A percentile compares a stretch with the other conserved stretches of the same genome.
These are phyloP conservation scores for Malurus elegans DNA, from an alignment of 2,113 vertebrate species.

Conservation along the genomic window DNA sequence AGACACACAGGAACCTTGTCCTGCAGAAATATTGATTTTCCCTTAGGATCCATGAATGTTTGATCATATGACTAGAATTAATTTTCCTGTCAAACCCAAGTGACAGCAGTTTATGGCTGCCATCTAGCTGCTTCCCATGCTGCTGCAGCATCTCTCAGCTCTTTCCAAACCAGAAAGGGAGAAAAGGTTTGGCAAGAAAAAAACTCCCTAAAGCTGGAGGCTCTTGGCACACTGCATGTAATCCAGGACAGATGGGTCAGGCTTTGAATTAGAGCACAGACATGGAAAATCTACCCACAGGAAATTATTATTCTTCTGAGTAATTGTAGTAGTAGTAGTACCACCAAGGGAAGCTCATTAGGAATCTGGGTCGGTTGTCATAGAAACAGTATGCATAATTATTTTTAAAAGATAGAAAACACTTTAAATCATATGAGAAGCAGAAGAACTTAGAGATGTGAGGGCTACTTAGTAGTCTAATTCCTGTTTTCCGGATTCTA, in stretches of 20 bases:
- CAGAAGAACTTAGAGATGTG: neutral
- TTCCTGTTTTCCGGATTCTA: neutral
- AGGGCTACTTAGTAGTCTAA: neutral
- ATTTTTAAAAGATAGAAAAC: neutral
- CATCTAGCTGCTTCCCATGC: neutral
- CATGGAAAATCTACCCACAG: neutral
- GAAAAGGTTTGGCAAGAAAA: neutral
- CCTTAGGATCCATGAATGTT: neutral
- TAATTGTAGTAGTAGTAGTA: neutral
- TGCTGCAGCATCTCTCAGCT: neutral
- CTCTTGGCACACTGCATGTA: neutral
- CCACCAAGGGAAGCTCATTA: constrained; percentile 15
- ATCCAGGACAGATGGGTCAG: neutral
- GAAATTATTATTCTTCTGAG: neutral
- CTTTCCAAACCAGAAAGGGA: neutral
- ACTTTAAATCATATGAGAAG: neutral
- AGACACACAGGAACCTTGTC: neutral
- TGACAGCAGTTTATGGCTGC: neutral
- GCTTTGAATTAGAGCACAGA: neutral
- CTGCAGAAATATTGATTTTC: neutral
- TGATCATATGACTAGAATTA: neutral
- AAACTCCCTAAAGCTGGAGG: neutral
- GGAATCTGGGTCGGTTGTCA: neutral
- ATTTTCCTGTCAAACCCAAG: neutral
- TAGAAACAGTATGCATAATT: constrained; percentile 9